Conservation (phyloP, 2,113 vertebrate species). For the Scopus umbretta region DNA sequence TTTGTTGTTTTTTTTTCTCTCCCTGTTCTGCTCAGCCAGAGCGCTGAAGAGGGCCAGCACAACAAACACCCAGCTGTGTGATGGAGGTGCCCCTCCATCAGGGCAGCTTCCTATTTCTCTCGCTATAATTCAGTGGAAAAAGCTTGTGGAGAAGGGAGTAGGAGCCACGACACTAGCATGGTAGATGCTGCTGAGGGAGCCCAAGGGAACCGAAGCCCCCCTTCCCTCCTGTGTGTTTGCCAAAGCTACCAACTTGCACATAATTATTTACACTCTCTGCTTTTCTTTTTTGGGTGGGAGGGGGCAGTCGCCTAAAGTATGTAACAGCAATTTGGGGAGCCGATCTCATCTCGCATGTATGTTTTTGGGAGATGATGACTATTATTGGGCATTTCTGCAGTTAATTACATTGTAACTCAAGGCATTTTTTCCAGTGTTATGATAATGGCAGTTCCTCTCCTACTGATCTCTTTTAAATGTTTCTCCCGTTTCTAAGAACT, state of each 20-base stretch:
- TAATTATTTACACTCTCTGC: neutral
- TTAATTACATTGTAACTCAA: slow-evolving; percentile 3
- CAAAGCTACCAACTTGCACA: neutral
- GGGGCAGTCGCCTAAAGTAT: neutral
- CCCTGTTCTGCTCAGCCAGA: neutral
- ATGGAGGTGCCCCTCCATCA: neutral
- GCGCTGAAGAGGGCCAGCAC: neutral
- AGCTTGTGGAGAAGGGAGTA: neutral
- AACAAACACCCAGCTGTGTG: neutral
- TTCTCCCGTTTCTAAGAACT: slow-evolving; percentile 17
- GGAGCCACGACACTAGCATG: neutral
- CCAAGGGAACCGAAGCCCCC: neutral
- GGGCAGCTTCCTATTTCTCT: neutral
- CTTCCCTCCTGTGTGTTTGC: neutral
- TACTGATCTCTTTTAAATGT: neutral
- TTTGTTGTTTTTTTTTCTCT: no score
- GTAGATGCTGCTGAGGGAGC: neutral
- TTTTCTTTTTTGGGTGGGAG: neutral
- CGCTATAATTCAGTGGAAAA: neutral
- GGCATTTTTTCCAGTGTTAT: neutral
- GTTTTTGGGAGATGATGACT: neutral
- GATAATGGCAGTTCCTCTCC: neutral
- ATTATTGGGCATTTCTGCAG: neutral
- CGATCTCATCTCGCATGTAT: neutral
- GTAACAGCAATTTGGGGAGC: neutral